phyloP scores from a whole-genome alignment of 2,888 invertebrate species.

The Anaspis maculata region DNA sequence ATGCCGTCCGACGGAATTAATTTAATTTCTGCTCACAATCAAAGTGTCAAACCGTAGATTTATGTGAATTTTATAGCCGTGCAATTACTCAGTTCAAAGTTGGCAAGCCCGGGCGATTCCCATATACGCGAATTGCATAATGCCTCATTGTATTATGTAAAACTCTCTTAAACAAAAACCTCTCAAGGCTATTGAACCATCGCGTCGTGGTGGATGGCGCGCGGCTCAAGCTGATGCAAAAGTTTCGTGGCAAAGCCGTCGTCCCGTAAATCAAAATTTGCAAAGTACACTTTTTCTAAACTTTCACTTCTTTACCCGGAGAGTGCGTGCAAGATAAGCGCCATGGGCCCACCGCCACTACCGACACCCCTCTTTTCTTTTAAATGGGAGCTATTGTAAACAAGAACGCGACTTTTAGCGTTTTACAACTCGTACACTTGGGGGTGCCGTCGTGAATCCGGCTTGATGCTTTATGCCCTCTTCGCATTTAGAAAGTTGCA shows the following conservation, averaged over 20 bases:
- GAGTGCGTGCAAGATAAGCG: slow-evolving; percentile 19
- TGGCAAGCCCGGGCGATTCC: no score
- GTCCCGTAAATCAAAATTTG: slow-evolving; percentile 42
- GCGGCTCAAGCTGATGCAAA: slow-evolving; percentile 22
- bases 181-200: slow-evolving; percentile 17
- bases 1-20: no score
- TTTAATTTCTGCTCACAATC: slow-evolving; percentile 2
- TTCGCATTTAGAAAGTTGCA: no score
- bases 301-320: no score
- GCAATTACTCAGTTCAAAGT: slow-evolving; percentile 2
- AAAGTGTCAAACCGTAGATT: slow-evolving; percentile 1
- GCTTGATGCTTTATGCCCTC: no score
- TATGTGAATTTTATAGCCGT: slow-evolving; percentile 3
- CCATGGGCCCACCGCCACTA: no score
- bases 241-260: no score
- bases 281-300: slow-evolving; percentile 38
- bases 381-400: slow-evolving; percentile 32
- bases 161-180: slow-evolving; percentile 12
- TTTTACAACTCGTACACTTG: no score
- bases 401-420: slow-evolving; percentile 26
- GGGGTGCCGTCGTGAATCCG: no score
- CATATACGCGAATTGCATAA: slow-evolving; percentile 3
- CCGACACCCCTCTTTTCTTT: no score
- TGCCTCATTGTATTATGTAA: slow-evolving; percentile 4
- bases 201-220: no score